Base-by-base conservation (phyloP, 37 sponge, comb jelly and placozoan species). In the Sycon ciliatum region DNA sequence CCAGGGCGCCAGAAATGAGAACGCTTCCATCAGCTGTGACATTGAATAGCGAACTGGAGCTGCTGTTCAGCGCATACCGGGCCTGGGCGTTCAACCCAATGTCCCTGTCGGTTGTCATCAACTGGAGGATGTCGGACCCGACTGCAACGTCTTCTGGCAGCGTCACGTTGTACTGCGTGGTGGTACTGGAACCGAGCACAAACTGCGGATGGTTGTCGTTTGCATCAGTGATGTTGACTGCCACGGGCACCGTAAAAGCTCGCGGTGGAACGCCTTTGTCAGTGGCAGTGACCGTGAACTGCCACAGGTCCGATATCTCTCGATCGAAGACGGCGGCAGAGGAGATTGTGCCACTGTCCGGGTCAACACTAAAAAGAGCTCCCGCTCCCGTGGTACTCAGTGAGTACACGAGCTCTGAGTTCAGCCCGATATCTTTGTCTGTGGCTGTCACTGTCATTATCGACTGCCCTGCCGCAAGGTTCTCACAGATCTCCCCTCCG, bases 401-500 rank as follows among this genome's bases (percentile, higher is more conserved):
- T 11, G 32, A 22, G 63, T 60, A 60, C 22, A 22, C 9, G 7
- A 60, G 7, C 63, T 23, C 16, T 11, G 24, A 9, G 63, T 60
- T 9, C 63, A 24, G 7, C 7, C 63, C 63, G 63, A 11, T 24
- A 24, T 60, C 63, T 9, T 22, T 11, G 63, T 60, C 63, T 11
- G 9, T 28, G 11, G 63, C 63, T 28, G 26, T 22, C 9, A 60
- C 63, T 22, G 32, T 28, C 31, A 60, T 11, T 9, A 60, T 24
- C 22, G 31, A 24, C 26, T n/a, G 26, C 7, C 22, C 22, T 11
- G 22, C 7, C 11, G 63, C 61, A 24, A 80, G 68, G 2, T 68
- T 58, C 32, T 81, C 38, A 28, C 38, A 65, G 7, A 84, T 38
- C 1, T 57, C 73, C 30, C 53, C 27, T 27, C 32, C 40, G 56